Evolutionary conservation across 2,888 invertebrate species (phyloP).

Genomic region (Xylophagus ater): DNA sequence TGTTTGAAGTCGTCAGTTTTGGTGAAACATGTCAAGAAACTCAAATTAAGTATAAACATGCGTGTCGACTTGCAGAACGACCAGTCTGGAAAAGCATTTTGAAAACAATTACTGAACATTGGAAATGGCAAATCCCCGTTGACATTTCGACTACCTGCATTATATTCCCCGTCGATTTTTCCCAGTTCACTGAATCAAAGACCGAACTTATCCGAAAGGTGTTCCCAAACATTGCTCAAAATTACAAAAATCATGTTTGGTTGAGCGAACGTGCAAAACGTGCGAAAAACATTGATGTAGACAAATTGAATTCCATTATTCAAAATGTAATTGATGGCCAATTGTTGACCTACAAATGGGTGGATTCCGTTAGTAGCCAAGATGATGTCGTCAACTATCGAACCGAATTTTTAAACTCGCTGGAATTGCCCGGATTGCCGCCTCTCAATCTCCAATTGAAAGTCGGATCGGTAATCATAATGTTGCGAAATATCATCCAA

Average conservation of each 20-base stretch:
- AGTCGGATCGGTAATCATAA: too few relatives aligned
- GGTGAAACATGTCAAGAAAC: slow-evolving; percentile 11
- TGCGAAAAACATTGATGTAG: too few relatives aligned
- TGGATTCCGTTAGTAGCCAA: too few relatives aligned
- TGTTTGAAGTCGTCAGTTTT: slow-evolving; percentile 15
- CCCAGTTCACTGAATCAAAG: slow-evolving; percentile 12
- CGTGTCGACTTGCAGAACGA: slow-evolving; percentile 16
- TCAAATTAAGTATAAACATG: slow-evolving; percentile 11
- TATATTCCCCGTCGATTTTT: slow-evolving; percentile 5
- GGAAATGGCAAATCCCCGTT: slow-evolving; percentile 11
- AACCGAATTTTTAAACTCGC: too few relatives aligned
- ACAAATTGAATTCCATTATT: too few relatives aligned
- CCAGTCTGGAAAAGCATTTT: slow-evolving; percentile 12
- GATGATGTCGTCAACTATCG: too few relatives aligned
- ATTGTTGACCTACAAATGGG: too few relatives aligned
- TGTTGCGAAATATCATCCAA: too few relatives aligned
- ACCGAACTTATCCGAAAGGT: slow-evolving; percentile 22
- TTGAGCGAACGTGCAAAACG: slow-evolving; percentile 17
- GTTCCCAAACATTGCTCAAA: slow-evolving; percentile 17
- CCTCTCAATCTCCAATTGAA: too few relatives aligned
- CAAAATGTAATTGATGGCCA: too few relatives aligned
- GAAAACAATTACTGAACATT: slow-evolving; percentile 10
- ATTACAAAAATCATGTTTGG: slow-evolving; percentile 13
- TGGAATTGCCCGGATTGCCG: too few relatives aligned
- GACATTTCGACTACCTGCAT: slow-evolving; percentile 10